Conservation (phyloP, 2,113 vertebrate species). For the Cinclus cinclus region DNA sequence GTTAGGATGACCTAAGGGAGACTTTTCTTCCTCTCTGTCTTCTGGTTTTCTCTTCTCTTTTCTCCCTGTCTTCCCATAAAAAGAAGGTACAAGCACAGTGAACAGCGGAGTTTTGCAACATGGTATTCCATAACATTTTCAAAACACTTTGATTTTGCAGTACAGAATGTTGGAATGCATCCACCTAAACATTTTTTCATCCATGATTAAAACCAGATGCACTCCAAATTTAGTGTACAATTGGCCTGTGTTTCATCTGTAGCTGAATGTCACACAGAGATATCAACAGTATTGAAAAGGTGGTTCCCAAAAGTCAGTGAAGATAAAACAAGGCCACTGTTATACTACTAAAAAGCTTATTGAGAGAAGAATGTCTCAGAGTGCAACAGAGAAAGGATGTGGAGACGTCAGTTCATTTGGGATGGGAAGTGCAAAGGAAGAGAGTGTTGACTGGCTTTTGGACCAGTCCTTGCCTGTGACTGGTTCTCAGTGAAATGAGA, state of each 20-base stretch:
- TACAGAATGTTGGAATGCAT: neutral
- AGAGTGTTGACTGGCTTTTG: neutral
- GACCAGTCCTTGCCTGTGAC: neutral
- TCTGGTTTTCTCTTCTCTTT: neutral
- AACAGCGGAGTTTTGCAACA: neutral
- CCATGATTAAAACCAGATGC: neutral
- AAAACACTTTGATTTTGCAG: constrained; percentile 6
- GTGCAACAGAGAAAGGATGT: neutral
- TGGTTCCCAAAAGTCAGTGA: neutral
- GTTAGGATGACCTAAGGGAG: neutral
- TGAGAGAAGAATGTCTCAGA: neutral
- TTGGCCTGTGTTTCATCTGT: neutral
- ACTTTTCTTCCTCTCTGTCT: neutral
- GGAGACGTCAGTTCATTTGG: neutral
- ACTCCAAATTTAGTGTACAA: neutral
- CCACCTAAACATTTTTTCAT: neutral
- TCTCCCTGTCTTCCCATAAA: neutral
- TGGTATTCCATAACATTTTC: neutral
- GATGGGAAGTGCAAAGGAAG: neutral
- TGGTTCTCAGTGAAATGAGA: neutral
- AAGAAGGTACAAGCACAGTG: neutral
- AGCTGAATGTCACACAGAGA: neutral
- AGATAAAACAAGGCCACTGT: neutral
- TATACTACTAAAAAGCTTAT: neutral
- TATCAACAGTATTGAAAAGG: neutral